phyloP scores from a whole-genome alignment of 1,140 invertebrate species.

The Papilio helenus region DNA sequence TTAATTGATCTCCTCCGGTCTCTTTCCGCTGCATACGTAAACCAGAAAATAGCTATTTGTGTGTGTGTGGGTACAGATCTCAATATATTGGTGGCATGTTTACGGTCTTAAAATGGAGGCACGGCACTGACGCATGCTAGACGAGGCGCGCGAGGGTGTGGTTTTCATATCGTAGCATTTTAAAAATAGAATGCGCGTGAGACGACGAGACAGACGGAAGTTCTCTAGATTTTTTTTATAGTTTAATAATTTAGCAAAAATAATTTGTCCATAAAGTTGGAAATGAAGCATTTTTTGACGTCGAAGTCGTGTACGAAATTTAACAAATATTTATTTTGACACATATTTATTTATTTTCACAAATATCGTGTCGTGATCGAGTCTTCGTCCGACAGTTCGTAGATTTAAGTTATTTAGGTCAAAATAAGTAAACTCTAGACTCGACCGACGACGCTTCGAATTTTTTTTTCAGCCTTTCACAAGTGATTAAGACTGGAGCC shows the following conservation, averaged over 20 bases:
- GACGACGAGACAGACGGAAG: constrained; percentile 9
- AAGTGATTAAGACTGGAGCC: background rate
- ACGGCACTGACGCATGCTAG: constrained; percentile 59
- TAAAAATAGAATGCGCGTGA: constrained; percentile 51
- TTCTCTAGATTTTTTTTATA: background rate
- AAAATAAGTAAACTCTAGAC: background rate
- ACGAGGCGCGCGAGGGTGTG: constrained; percentile 52
- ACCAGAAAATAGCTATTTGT: background rate
- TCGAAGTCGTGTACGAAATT: too few species aligned
- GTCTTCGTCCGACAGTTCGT: too few species aligned
- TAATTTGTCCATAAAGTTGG: background rate
- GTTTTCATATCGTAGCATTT: constrained; percentile 36
- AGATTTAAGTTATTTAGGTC: background rate
- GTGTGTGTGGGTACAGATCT: background rate
- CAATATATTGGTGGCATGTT: constrained; percentile 10
- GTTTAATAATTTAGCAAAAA: background rate
- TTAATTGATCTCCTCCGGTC: background rate
- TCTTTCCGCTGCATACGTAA: background rate
- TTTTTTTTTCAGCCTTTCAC: background rate
- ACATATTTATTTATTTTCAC: too few species aligned
- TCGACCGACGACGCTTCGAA: background rate
- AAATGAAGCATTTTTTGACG: too few species aligned
- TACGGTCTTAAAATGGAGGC: constrained; percentile 53
- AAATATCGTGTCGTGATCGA: too few species aligned
- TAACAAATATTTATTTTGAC: too few species aligned